These are phyloP conservation scores for Leucophenga varia DNA, from an alignment of 1,140 invertebrate species.

Conservation along the genomic window DNA sequence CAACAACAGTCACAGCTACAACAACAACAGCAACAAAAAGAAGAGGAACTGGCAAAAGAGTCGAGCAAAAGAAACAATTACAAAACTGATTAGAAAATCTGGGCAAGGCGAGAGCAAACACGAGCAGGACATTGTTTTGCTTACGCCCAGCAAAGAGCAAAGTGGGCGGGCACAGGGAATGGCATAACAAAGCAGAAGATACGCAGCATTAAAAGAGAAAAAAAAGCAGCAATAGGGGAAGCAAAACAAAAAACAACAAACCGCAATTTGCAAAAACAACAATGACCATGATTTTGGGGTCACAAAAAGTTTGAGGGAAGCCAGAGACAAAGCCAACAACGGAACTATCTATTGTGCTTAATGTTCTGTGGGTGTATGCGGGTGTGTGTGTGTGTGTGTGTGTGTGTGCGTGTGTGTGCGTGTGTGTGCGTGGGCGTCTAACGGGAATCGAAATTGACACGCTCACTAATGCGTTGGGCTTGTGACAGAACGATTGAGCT, in stretches of 20 bases:
- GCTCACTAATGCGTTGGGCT: slow-evolving; percentile 28
- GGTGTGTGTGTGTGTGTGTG: slow-evolving; percentile 6
- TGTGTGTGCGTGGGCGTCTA: slow-evolving; percentile 19
- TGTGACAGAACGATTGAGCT: too few relatives aligned
- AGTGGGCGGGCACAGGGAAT: too few relatives aligned
- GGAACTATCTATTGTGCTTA: slow-evolving; percentile 7
- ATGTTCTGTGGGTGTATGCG: slow-evolving; percentile 1
- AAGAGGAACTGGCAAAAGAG: slow-evolving; percentile 11
- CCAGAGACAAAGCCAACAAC: slow-evolving; percentile 18
- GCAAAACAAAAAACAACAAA: slow-evolving; percentile 29
- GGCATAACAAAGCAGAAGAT: too few relatives aligned
- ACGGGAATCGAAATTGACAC: slow-evolving; percentile 30
- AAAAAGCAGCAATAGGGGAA: slow-evolving; percentile 4
- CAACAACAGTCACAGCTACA: slow-evolving; percentile 16
- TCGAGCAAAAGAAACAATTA: slow-evolving; percentile 40
- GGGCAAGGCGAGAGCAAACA: slow-evolving; percentile 30
- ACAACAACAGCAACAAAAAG: slow-evolving; percentile 19
- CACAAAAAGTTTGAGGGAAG: too few relatives aligned
- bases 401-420: slow-evolving; percentile 12
- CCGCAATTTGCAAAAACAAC: slow-evolving; percentile 52
- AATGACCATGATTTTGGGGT: slow-evolving; percentile 36
- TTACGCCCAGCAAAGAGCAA: too few relatives aligned
- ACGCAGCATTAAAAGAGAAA: too few relatives aligned
- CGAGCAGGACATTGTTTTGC: slow-evolving; percentile 40
- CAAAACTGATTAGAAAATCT: slow-evolving; percentile 54